These are phyloP conservation scores for Ophraella communa DNA, from an alignment of 2,888 invertebrate species.

Conservation along the genomic window DNA sequence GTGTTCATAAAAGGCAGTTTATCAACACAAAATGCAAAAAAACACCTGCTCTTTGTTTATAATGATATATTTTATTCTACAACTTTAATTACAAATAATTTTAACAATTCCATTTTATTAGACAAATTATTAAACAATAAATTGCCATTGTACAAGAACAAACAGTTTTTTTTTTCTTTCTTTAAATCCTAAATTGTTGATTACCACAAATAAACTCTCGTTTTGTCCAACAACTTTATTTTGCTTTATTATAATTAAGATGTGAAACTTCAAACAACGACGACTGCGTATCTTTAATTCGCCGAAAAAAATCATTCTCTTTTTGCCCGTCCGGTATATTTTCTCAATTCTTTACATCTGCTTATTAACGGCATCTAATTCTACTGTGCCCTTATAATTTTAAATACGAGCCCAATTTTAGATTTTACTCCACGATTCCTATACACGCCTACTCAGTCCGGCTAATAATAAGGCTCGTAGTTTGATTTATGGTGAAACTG, in stretches of 20 bases:
- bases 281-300: constrained; percentile 1
- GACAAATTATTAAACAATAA: too few species aligned
- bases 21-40: too few species aligned
- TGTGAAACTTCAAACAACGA: not conserved
- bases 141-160: too few species aligned
- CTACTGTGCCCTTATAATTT: constrained; percentile 42
- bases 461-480: constrained; percentile 44
- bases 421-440: constrained; percentile 38
- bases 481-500: constrained; percentile 43
- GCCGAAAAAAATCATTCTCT: constrained; percentile 4
- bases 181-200: too few species aligned
- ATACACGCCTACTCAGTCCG: constrained; percentile 37
- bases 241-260: not conserved
- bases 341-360: constrained; percentile 32
- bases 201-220: not conserved
- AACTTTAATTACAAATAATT: too few species aligned
- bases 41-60: too few species aligned
- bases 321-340: constrained; percentile 9
- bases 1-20: too few species aligned
- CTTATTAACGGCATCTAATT: constrained; percentile 39
- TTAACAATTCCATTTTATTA: too few species aligned
- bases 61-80: too few species aligned
- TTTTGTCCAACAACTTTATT: not conserved
- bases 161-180: too few species aligned
- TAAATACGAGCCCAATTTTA: constrained; percentile 44